Conservation (phyloP, 2,888 invertebrate genomes). For the Pomacea canaliculata region DNA sequence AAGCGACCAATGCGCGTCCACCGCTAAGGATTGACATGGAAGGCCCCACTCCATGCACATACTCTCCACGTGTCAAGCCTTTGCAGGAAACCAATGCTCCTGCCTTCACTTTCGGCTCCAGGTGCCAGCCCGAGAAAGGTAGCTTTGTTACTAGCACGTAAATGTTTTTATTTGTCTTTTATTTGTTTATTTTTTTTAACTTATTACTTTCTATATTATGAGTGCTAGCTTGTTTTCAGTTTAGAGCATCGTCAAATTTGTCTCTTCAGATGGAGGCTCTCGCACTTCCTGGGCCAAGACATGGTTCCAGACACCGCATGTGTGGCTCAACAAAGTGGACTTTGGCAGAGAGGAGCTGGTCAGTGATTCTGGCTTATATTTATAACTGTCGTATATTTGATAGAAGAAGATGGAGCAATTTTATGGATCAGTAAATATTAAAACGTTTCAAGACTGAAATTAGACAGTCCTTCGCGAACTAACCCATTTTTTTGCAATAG, state of each 20-base stretch:
- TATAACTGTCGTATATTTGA: not conserved
- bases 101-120: constrained; percentile 59
- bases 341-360: constrained; percentile 58
- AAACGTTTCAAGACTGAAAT: not conserved
- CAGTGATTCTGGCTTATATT: constrained; percentile 18
- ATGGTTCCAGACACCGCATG: constrained; percentile 62
- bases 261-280: constrained; percentile 53
- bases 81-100: constrained; percentile 64
- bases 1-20: constrained; percentile 60
- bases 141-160: constrained; percentile 2
- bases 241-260: not conserved
- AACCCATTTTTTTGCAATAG: not conserved
- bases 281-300: constrained; percentile 65
- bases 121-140: constrained; percentile 63
- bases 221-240: too few species aligned
- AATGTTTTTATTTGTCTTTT: too few species aligned
- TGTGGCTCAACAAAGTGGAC: constrained; percentile 63
- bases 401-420: too few species aligned
- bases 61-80: constrained; percentile 60
- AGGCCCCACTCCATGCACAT: constrained; percentile 63
- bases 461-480: not conserved
- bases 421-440: not conserved
- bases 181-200: too few species aligned
- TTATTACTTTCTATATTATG: too few species aligned
- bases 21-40: constrained; percentile 65